These are phyloP conservation scores for Patella depressa DNA, from an alignment of 2,888 invertebrate species.

Conservation along the genomic window DNA sequence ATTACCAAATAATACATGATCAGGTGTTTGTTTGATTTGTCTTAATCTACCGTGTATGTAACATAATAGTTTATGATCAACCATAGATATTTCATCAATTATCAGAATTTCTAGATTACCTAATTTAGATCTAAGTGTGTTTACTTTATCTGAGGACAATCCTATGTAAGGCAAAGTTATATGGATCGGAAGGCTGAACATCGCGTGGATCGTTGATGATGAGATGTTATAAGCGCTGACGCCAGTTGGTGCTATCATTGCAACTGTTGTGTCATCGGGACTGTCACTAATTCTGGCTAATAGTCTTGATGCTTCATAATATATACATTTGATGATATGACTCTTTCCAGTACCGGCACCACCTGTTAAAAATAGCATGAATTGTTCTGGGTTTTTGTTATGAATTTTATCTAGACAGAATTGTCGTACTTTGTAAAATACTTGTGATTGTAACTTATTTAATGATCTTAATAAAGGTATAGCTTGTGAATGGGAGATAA, in stretches of 20 bases:
- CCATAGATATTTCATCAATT: conserved; percentile 28
- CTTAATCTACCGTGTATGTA: conserved; percentile 23
- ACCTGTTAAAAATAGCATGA: conserved; percentile 23
- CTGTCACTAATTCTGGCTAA: conserved; percentile 5
- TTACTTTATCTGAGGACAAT: conserved; percentile 5
- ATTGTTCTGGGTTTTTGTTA: background rate
- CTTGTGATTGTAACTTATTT: conserved; percentile 17
- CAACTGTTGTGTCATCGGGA: conserved; percentile 17
- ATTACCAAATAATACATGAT: conserved; percentile 15
- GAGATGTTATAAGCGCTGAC: conserved; percentile 18
- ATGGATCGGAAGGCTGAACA: background rate
- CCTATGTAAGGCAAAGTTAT: background rate
- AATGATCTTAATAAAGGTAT: conserved; percentile 17
- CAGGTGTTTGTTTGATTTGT: conserved; percentile 22
- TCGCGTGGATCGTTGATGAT: conserved; percentile 4
- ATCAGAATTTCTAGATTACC: conserved; percentile 21
- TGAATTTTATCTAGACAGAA: conserved; percentile 21
- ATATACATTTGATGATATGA: conserved; percentile 20
- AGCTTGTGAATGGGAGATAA: background rate
- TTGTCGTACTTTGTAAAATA: conserved; percentile 26
- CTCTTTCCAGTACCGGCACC: conserved; percentile 23
- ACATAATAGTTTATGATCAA: conserved; percentile 9
- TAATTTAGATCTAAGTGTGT: conserved; percentile 15
- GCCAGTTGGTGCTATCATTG: conserved; percentile 6
- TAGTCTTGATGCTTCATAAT: conserved; percentile 23